These are phyloP conservation scores for Hypolimnas misippus DNA, from an alignment of 2,888 invertebrate species.

Conservation along the genomic window DNA sequence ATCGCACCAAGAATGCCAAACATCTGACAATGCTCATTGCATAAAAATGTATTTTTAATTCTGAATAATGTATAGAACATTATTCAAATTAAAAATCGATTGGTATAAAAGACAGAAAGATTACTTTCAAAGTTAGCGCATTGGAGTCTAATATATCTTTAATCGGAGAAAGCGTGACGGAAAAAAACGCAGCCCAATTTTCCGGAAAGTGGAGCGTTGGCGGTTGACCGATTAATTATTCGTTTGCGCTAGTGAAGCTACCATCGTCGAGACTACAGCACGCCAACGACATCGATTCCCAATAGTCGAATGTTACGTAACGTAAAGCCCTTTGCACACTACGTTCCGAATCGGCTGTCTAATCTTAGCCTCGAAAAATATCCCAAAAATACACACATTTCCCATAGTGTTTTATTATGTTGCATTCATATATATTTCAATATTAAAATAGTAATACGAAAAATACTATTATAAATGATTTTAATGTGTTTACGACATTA, in stretches of 20 bases:
- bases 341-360: neutral
- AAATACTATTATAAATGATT: neutral
- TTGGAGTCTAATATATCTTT: conserved; percentile 20
- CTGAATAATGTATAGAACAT: too few relatives aligned
- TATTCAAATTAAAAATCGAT: neutral
- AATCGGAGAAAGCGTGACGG: conserved; percentile 22
- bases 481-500: neutral
- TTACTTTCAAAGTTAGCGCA: conserved; percentile 15
- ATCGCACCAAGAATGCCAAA: neutral
- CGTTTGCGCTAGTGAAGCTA: conserved; percentile 60
- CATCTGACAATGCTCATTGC: too few relatives aligned
- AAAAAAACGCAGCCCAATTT: conserved; percentile 53
- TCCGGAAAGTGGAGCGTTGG: conserved; percentile 62
- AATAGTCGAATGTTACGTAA: conserved; percentile 58
- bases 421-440: neutral
- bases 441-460: neutral
- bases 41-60: too few relatives aligned
- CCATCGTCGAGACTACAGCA: conserved; percentile 60
- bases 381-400: neutral
- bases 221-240: conserved; percentile 80
- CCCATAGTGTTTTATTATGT: neutral
- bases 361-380: too few relatives aligned
- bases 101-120: neutral
- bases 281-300: conserved; percentile 69
- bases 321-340: conserved; percentile 30